phyloP scores from a whole-genome alignment of 1,140 invertebrate genomes.

The Lordiphosa collinella region DNA sequence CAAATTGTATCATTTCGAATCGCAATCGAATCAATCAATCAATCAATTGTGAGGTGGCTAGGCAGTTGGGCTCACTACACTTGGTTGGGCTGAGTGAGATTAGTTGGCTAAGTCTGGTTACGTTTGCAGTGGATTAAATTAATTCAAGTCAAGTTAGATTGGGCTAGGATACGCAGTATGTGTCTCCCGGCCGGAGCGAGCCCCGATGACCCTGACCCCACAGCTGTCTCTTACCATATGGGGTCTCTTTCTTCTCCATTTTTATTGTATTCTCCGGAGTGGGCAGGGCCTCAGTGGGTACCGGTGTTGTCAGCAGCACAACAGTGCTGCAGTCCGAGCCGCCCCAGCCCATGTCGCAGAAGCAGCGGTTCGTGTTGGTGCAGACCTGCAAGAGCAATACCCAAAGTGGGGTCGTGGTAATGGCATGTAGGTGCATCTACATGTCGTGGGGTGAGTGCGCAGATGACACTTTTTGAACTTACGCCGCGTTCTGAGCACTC shows the following conservation, averaged over 20 bases:
- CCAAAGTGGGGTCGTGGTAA: conserved; percentile 16
- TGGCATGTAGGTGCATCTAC: conserved; percentile 4
- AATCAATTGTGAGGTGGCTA: conserved; percentile 45
- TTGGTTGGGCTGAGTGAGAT: conserved; percentile 6
- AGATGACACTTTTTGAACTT: conserved; percentile 80
- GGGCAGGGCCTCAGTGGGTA: conserved; percentile 80
- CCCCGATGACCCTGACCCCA: conserved; percentile 6
- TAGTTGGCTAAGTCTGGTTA: conserved; percentile 1
- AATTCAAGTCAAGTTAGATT: conserved; percentile 26
- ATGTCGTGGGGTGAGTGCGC: conserved; percentile 6
- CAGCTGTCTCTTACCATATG: conserved; percentile 87
- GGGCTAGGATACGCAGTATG: conserved; percentile 4
- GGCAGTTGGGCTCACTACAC: conserved; percentile 17
- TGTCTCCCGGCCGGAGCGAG: neutral
- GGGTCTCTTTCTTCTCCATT: conserved; percentile 92
- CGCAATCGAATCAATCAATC: conserved; percentile 58
- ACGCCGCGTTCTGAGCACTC: conserved; percentile 97
- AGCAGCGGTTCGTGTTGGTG: conserved; percentile 95
- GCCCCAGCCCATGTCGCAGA: conserved; percentile 93
- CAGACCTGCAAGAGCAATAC: conserved; percentile 85
- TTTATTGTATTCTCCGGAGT: conserved; percentile 81
- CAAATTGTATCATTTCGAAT: conserved; percentile 48
- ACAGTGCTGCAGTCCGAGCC: conserved; percentile 93
- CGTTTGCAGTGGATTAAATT: conserved; percentile 25
- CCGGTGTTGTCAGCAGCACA: conserved; percentile 83